Evolutionary conservation across 2,888 invertebrate species (phyloP), one percentile per base, ranked within the genome.

Genomic region (Perithous albicinctus): DNA sequence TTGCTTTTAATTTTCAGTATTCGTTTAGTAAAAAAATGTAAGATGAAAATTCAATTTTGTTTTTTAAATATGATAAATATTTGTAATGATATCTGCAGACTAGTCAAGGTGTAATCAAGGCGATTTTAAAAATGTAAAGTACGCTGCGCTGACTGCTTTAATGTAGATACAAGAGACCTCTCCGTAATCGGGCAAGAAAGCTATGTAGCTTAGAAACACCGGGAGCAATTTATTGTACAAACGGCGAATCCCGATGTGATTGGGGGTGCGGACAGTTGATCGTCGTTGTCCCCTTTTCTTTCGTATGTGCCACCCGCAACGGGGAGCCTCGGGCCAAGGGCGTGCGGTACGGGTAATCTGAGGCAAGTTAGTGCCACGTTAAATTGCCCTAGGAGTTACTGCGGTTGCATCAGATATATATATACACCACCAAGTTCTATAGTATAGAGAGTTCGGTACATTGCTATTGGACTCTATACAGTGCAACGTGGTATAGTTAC

Each of bases 341-440:
- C 66, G 73, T 86, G 86, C 86, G 85, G 85, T 43, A 72, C 80
- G 88, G 89, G 88, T 91, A 90, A 91, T 91, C 89, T 87, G 86
- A 82, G 85, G 88, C 86, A 88, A 87, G 89, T 90, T 88, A 88
- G 87, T 87, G 89, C 88, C 84, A 86, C 85, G 86, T 89, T 89
- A 91, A 91, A 91, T 92, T 91, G 91, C 89, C 90, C 90, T 89
- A 89, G 87, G 86, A 87, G 85, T 83, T 84, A 79, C 85, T 80
- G 81, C 84, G 83, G 74, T 80, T 83, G 41, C 74, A 78, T 70
- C 74, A 64, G 69, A 54, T 61, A 69, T 74, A 26, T 66, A 74
- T 48, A 56, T 32, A 76, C 54, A 51, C 43, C 12, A 56, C 18
- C 48, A 51, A 48, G 23, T 18, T 8, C 66, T 64, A 12, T 18